Evolutionary conservation across 2,888 invertebrate genomes (phyloP), one percentile per base, ranked within the genome.

Genomic region (Tridacna crocea): DNA sequence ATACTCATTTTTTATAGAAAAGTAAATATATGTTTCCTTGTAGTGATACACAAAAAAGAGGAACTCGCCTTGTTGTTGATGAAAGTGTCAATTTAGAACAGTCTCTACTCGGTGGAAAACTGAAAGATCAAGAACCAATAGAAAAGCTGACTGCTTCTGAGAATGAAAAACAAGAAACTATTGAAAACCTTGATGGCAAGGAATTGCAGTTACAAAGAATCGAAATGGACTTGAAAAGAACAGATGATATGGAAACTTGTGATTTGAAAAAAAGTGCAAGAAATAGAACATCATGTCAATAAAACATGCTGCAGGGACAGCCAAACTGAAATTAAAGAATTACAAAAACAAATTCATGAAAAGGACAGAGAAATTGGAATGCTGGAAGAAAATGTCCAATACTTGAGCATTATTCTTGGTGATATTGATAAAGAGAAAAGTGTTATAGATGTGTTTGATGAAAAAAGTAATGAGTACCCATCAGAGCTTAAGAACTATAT

Each of bases 401-500:
- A 80, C 24, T 60, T 77, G 22, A 77, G 10, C 24, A 51, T 55
- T 55, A 6, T 79, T 4, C 2, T 79, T 55, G 13, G 79, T 22
- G 77, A 79, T 47, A 76, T 70, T 66, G 68, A 75, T 36, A 48
- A 36, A 13, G 76, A 79, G 22, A 72, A 73, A 0, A 73, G 79
- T 55, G 47, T 55, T 24, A 47, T 76, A 19, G 55, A 76, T 36
- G 48, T 65, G 1, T 82, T 58, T 79, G 79, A 83, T 77, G 83
- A 79, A 68, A 65, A 77, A 66, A 73, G 61, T 22, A 76, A 27
- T 61, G 46, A 19, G 27, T 83, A 79, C 72, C 46, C 58, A n/a
- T 47, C 79, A 15, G 0, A 51, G 8, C 61, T 83, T 48, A 79
- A 79, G 58, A 60, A 48, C 22, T 83, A 79, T 83, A 1, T 83